Evolutionary conservation across 2,888 invertebrate genomes (phyloP), one percentile per base, ranked within the genome.

Genomic region (Drosophila kambysellisi): DNA sequence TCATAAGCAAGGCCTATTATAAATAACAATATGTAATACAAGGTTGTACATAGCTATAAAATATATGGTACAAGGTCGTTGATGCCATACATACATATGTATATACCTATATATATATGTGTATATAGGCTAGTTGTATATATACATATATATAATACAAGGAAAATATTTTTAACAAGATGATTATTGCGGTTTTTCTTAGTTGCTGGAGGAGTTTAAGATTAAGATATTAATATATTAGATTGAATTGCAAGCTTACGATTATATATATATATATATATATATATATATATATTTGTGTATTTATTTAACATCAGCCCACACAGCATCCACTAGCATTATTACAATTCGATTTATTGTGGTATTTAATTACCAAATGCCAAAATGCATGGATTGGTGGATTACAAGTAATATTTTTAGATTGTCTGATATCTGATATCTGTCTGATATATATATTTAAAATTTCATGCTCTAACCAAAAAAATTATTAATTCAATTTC

Each of bases 401-500:
- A 43, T 20, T 3, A 6, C 25, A 46, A 46, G 4, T 25, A 25
- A 8, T 4, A 15, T 46, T 25, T 8, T 4, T 9, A 9, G 25
- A 46, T 25, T 25, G 46, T 25, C 15, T 46, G 0, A 15, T 25
- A 15, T 15, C 2, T 41, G 41, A 9, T 9, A n/a, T 2, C 2
- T 15, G 20, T 0, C 11, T 20, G 11, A 46, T 0, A 46, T 12
- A 20, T 17, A 17, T 5, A 29, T 29, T 29, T 29, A 5, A 17
- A 17, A 50, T 46, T 46, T 25, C 1, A 50, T 29, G 29, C 17
- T 29, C 9, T 1, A 50, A 29, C 29, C 15, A 29, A 29, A 3
- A 29, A 29, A 46, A 15, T 25, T 8, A 39, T n/a, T 7, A 30
- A 81, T 58, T 61, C 15, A 50, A 66, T 56, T 67, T 64, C 46